Percentiles rank a stretch among this genome's conserved stretches.
phyloP scores from a whole-genome alignment of 2,113 vertebrate species.

The Dendropsophus ebraccatus region DNA sequence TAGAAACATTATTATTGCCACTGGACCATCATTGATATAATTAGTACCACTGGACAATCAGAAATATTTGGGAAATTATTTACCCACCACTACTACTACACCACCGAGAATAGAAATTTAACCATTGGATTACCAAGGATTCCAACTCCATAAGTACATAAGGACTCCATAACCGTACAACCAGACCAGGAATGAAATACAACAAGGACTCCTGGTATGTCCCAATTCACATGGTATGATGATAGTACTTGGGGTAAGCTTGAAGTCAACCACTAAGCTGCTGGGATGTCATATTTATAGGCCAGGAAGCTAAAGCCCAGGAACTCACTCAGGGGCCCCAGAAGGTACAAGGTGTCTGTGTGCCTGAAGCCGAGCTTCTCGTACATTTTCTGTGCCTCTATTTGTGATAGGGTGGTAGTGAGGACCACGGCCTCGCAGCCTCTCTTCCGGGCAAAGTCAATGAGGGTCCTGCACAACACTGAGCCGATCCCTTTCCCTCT shows the following conservation, averaged over 20 bases:
- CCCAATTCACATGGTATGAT: no score
- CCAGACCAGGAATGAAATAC: no score
- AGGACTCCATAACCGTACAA: background rate
- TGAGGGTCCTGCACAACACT: slow-evolving; percentile 57
- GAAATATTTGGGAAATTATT: no score
- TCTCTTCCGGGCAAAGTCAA: slow-evolving; percentile 62
- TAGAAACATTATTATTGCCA: no score
- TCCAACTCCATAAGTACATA: background rate
- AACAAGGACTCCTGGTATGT: no score
- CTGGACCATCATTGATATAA: no score
- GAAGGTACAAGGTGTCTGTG: background rate
- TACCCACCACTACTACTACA: no score
- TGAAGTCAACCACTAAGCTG: background rate
- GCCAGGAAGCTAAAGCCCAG: slow-evolving; percentile 48
- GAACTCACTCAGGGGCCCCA: background rate
- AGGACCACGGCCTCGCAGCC: slow-evolving; percentile 60
- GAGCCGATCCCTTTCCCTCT: slow-evolving; percentile 57
- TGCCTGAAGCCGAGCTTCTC: slow-evolving; percentile 65
- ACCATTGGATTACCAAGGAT: no score
- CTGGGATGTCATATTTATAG: slow-evolving; percentile 56
- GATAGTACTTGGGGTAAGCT: background rate
- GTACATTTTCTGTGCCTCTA: slow-evolving; percentile 61
- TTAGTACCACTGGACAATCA: no score
- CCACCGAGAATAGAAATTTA: no score
- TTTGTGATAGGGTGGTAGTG: slow-evolving; percentile 61